Percentiles rank a stretch among this genome's conserved stretches.
These are phyloP conservation scores for Dinocampus coccinellae DNA, from an alignment of 2,888 invertebrate genomes.

Conservation along the genomic window DNA sequence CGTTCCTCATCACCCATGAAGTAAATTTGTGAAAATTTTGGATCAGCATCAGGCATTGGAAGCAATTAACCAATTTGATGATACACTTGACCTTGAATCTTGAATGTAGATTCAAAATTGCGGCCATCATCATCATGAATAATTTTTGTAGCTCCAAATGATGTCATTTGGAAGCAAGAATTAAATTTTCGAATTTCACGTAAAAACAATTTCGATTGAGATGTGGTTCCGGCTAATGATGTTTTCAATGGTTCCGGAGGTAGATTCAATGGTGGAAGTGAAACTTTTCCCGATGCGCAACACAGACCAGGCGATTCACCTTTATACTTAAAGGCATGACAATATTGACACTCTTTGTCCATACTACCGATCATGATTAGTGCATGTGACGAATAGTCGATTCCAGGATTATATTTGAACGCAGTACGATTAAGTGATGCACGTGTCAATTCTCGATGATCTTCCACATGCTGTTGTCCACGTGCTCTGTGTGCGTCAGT, in stretches of 20 bases:
- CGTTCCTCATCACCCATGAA: slow-evolving; percentile 48
- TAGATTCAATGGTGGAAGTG: slow-evolving; percentile 58
- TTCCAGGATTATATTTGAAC: slow-evolving; percentile 7
- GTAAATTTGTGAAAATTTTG: slow-evolving; percentile 48
- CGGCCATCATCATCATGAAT: background rate
- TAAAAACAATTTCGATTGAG: slow-evolving; percentile 41
- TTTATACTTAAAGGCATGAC: slow-evolving; percentile 56
- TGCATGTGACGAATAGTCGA: slow-evolving; percentile 1
- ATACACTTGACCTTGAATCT: slow-evolving; percentile 39
- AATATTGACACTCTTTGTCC: slow-evolving; percentile 20
- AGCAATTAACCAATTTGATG: slow-evolving; percentile 33
- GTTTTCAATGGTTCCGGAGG: slow-evolving; percentile 61
- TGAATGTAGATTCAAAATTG: slow-evolving; percentile 33
- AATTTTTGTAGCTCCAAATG: slow-evolving; percentile 38
- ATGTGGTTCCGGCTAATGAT: slow-evolving; percentile 16
- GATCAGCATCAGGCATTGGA: slow-evolving; percentile 28
- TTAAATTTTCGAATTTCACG: slow-evolving; percentile 41
- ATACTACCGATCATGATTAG: slow-evolving; percentile 3
- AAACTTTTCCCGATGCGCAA: slow-evolving; percentile 64
- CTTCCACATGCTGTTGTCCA: background rate
- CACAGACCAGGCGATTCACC: slow-evolving; percentile 65
- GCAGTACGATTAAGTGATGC: slow-evolving; percentile 18
- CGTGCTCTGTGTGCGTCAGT: background rate
- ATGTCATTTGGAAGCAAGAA: slow-evolving; percentile 48
- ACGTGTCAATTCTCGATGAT: slow-evolving; percentile 1